These are phyloP conservation scores for Parauchenoglanis ngamensis DNA, from an alignment of 2,797 vertebrate species.

Conservation along the genomic window DNA sequence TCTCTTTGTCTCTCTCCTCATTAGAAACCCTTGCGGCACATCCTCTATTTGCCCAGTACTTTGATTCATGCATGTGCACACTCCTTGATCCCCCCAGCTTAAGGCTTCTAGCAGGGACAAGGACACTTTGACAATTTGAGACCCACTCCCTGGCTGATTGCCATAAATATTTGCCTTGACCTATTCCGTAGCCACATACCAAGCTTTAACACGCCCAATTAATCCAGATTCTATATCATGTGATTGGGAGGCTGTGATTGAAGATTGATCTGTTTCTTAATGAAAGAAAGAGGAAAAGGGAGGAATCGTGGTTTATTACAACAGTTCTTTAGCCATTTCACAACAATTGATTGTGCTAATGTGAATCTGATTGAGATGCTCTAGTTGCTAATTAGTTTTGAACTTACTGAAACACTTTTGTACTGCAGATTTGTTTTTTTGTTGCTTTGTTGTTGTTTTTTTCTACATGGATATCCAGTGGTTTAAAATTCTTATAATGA, in stretches of 20 bases:
- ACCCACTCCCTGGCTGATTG: conserved; percentile 70
- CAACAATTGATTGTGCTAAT: conserved; percentile 33
- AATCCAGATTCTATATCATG: conserved; percentile 65
- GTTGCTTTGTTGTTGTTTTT: not conserved
- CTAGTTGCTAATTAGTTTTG: conserved; percentile 27
- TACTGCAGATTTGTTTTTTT: not conserved
- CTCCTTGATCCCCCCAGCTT: conserved; percentile 74
- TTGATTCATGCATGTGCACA: conserved; percentile 83
- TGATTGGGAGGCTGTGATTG: conserved; percentile 55
- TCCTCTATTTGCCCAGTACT: conserved; percentile 76
- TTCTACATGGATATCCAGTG: not conserved
- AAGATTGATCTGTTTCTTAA: conserved; percentile 45
- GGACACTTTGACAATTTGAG: conserved; percentile 83
- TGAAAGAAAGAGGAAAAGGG: conserved; percentile 6
- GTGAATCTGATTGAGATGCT: conserved; percentile 27
- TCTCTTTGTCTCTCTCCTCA: conserved; percentile 66
- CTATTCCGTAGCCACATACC: conserved; percentile 66
- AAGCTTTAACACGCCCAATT: conserved; percentile 70
- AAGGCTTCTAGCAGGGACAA: conserved; percentile 80
- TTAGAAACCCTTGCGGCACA: conserved; percentile 71
- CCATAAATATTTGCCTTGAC: conserved; percentile 73
- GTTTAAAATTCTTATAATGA: not conserved
- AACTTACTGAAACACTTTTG: not conserved
- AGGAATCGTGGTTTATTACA: conserved; percentile 4
- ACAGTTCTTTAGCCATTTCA: conserved; percentile 16